phyloP scores from a whole-genome alignment of 1,140 invertebrate species.

The Heliconius hermathena region DNA sequence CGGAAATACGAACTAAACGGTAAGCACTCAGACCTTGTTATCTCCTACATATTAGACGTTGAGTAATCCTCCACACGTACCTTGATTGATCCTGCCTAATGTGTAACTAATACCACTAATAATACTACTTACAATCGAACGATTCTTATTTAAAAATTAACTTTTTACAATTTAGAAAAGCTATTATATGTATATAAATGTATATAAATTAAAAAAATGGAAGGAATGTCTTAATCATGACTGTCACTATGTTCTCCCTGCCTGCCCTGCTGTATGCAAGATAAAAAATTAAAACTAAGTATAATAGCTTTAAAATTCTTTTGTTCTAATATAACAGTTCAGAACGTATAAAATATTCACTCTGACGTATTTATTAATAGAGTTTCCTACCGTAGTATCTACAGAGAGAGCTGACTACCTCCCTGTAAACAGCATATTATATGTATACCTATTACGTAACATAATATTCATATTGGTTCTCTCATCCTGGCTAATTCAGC shows the following conservation, averaged over 20 bases:
- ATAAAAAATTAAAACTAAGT: neutral
- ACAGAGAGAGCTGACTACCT: neutral
- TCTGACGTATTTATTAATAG: no score
- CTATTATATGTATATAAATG: no score
- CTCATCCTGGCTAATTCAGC: neutral
- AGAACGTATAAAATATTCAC: no score
- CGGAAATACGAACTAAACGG: neutral
- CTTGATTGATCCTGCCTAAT: constrained; percentile 15
- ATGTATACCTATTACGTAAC: neutral
- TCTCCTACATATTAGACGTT: constrained; percentile 10
- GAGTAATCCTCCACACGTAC: constrained; percentile 13
- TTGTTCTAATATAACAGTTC: no score
- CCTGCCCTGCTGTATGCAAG: neutral
- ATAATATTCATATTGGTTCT: neutral
- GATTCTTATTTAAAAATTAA: neutral
- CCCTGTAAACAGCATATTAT: neutral
- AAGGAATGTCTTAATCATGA: no score
- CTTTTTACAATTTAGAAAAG: no score
- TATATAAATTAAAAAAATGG: no score
- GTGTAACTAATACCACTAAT: neutral
- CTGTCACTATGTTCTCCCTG: no score
- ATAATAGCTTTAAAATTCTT: no score
- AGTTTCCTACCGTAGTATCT: neutral
- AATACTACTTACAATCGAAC: neutral
- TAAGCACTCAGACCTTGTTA: constrained; percentile 11